Evolutionary conservation across 2,888 invertebrate genomes (phyloP), one percentile per base, ranked within the genome.

Genomic region (Dasysyrphus tricinctus): DNA sequence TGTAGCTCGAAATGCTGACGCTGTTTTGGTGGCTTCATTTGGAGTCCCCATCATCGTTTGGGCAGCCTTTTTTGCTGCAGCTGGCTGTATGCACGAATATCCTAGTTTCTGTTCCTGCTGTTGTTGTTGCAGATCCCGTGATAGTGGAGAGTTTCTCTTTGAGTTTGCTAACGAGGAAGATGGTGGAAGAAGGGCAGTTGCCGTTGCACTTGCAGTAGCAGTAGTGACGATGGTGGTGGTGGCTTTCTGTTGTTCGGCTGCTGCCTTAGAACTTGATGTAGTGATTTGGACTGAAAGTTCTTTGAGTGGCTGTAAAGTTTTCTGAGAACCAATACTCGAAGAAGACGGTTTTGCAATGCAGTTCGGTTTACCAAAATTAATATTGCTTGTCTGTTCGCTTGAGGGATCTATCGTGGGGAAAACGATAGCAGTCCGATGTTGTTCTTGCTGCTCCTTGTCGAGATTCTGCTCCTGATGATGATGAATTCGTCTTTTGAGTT

Each of bases 331-430:
- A 61, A 47, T 34, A 59, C 51, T 67, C 69, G 54, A 47, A 51
- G 79, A 75, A 56, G 83, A 74, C 57, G 61, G 49, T 54, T 77
- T 63, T 67, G 80, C 76, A 61, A 80, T 80, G 84, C 76, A 85
- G 73, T 80, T 85, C 42, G 80, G 76, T 34, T 76, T 77, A 56
- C 76, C 80, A 61, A 85, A 85, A 80, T 80, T 85, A 80, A 85
- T 85, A 85, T 80, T 85, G 77, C 84, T 85, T 61, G 84, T 80
- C 73, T 80, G 84, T 80, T 85, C 84, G 69, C 84, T 85, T 80
- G 76, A 80, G 73, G 84, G 84, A 77, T 85, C 84, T 80, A 80
- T 85, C 73, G 73, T 73, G 24, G 63, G 56, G 16, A 39, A 61
- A 19, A 49, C 56, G 37, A 59, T 57, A 63, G 47, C 44, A 44